Evolutionary conservation across 2,113 vertebrate species (phyloP).

Genomic region (Nicator chloris): DNA sequence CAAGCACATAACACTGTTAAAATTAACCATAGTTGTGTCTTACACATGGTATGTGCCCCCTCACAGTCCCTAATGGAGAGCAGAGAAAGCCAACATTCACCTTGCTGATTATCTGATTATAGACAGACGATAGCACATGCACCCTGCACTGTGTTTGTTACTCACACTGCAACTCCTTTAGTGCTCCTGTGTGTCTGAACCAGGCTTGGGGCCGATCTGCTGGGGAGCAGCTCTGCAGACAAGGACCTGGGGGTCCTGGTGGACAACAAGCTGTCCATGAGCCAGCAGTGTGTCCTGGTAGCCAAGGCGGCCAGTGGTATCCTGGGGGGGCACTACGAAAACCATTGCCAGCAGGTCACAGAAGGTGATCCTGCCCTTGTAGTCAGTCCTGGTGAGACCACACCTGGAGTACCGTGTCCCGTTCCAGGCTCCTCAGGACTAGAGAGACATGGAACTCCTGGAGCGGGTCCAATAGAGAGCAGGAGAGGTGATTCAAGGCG

Average conservation of each 20-base stretch:
- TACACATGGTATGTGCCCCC: accelerated
- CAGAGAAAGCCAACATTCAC: background rate
- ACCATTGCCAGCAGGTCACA: accelerated
- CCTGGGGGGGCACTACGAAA: background rate
- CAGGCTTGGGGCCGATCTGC: background rate
- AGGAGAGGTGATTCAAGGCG: no score
- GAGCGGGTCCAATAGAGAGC: no score
- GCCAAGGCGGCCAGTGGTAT: accelerated
- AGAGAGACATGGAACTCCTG: background rate
- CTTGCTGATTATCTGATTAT: background rate
- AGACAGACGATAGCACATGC: no score
- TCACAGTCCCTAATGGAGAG: accelerated
- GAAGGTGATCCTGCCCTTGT: accelerated
- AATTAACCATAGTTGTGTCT: accelerated
- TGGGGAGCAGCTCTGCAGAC: background rate
- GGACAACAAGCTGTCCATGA: background rate
- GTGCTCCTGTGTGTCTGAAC: no score
- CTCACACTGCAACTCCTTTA: accelerated
- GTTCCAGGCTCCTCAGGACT: background rate
- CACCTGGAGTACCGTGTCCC: no score
- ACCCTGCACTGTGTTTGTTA: accelerated
- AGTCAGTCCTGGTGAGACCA: accelerated
- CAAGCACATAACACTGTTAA: no score
- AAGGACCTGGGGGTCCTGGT: accelerated
- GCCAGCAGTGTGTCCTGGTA: background rate